Evolutionary conservation across 2,797 vertebrate genomes (phyloP).

Genomic region (Falco peregrinus): DNA sequence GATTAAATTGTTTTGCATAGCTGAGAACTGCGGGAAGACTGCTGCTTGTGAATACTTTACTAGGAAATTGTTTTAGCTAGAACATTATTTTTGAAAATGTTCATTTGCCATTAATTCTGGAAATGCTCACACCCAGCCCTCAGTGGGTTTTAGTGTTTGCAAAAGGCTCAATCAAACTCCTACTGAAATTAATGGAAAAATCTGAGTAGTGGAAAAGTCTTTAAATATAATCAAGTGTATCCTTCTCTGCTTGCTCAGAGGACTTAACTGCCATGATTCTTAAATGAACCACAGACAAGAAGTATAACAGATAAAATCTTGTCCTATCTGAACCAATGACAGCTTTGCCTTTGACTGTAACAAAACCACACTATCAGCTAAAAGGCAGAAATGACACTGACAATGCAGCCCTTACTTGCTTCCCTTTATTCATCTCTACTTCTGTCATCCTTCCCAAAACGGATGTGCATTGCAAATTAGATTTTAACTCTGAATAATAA

Average conservation of each 20-base stretch:
- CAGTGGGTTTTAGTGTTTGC: constrained; percentile 41
- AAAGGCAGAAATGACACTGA: not conserved
- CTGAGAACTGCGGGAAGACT: constrained; percentile 21
- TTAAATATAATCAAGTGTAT: constrained; percentile 28
- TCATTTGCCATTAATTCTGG: constrained; percentile 34
- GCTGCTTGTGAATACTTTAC: constrained; percentile 29
- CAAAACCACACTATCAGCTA: not conserved
- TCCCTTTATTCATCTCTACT: not conserved
- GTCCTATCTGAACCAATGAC: not conserved
- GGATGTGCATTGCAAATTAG: constrained; percentile 26
- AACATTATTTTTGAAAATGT: constrained; percentile 44
- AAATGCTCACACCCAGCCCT: constrained; percentile 42
- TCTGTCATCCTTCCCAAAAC: not conserved
- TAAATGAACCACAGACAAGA: not conserved
- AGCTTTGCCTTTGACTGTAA: not conserved
- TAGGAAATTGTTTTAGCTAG: constrained; percentile 49
- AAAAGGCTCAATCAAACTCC: constrained; percentile 26
- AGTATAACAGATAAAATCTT: not conserved
- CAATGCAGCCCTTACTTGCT: not conserved
- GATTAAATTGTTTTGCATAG: constrained; percentile 52
- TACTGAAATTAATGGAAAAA: constrained; percentile 54
- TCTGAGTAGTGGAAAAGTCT: constrained; percentile 38
- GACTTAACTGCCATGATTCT: not conserved
- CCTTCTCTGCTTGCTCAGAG: not conserved
- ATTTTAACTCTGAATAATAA: constrained; percentile 50